A percentile compares a stretch with the other conserved stretches of the same genome.
Conservation (phyloP, 1,140 invertebrate genomes). For the Drosophila albomicans region DNA sequence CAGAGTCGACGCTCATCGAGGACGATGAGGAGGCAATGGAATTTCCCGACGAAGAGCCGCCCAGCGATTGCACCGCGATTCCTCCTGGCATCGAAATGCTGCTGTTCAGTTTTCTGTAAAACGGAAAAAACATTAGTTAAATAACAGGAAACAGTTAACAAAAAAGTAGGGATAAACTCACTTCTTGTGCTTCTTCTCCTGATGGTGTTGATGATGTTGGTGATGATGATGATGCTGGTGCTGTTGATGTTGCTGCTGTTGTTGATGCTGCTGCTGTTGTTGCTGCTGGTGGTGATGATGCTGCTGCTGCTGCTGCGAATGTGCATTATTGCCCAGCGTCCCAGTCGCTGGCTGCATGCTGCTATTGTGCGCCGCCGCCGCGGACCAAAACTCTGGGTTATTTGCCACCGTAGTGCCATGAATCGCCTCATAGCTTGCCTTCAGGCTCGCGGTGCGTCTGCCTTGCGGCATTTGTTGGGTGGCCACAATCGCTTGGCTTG, state of each 20-base stretch:
- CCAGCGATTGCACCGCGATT: slow-evolving; percentile 40
- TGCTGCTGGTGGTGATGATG: slow-evolving; percentile 6
- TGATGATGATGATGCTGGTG: slow-evolving; percentile 7
- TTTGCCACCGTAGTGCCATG: slow-evolving; percentile 87
- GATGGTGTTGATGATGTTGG: slow-evolving; percentile 42
- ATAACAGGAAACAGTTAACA: neutral
- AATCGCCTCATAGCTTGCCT: slow-evolving; percentile 97
- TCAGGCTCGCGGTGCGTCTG: slow-evolving; percentile 95
- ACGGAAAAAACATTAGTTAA: neutral
- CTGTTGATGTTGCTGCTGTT: slow-evolving; percentile 41
- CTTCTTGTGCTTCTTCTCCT: slow-evolving; percentile 80
- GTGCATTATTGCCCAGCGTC: slow-evolving; percentile 4
- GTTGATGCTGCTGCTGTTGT: slow-evolving; percentile 15
- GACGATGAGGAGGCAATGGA: slow-evolving; percentile 67
- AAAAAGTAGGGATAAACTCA: slow-evolving; percentile 10
- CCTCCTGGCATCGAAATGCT: slow-evolving; percentile 39
- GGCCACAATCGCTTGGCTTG: slow-evolving; percentile 97
- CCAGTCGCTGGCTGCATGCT: slow-evolving; percentile 28
- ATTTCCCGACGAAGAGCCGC: slow-evolving; percentile 51
- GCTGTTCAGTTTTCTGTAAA: slow-evolving; percentile 60
- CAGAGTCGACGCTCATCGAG: slow-evolving; percentile 66
- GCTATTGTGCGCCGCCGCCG: slow-evolving; percentile 39
- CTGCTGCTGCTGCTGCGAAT: slow-evolving; percentile 18
- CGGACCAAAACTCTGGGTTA: slow-evolving; percentile 86
- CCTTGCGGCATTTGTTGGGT: slow-evolving; percentile 99